Base-by-base conservation (phyloP, 1,140 invertebrate genomes). In the Sycophaga agraensis region DNA sequence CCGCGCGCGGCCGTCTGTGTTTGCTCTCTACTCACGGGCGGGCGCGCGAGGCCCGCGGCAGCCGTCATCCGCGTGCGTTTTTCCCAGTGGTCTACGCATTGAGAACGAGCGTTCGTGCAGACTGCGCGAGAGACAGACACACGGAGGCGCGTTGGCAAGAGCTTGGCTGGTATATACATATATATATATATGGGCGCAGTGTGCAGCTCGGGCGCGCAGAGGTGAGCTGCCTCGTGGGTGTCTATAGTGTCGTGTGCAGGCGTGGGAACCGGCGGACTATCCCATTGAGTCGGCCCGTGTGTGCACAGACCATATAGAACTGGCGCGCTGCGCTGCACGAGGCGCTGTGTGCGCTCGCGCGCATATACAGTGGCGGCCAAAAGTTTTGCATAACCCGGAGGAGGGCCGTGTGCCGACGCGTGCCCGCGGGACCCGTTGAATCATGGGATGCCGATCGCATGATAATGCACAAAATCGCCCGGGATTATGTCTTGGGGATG, bases 221-320 rank as follows among this genome's bases (percentile, higher is more conserved):
- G 0, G 22, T 12, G 22, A 50, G 7, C 35, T 42, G 43, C 35
- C 46, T 50, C 21, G 61, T 63, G 34, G 55, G 61, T 58, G 49
- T 59, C 58, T 53, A 58, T 63, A 43, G 55, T 63, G 61, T 63
- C 61, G 61, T 58, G 55, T n/a, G 31, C 55, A n/a, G n/a, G n/a
- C 61, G 61, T 63, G 61, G 55, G 61, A 63, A 63, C 53, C 60
- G 49, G 40, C 54, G 56, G 40, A 51, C 55, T 58, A 58, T 54
- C 48, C 58, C 31, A 58, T 63, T 63, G 60, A 63, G n/a, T n/a
- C n/a, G n/a, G n/a, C n/a, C 49, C 49, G 39, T 56, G 50, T 55
- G 24, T 7, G 2, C 28, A 4, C 22, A 17, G n/a, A 35, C 42
- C 31, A 40, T 31, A 49, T 49, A 49, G 12, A 49, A 28, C 24